Evolutionary conservation across 2,113 vertebrate species (phyloP).

Genomic region (Nycticorax nycticorax): DNA sequence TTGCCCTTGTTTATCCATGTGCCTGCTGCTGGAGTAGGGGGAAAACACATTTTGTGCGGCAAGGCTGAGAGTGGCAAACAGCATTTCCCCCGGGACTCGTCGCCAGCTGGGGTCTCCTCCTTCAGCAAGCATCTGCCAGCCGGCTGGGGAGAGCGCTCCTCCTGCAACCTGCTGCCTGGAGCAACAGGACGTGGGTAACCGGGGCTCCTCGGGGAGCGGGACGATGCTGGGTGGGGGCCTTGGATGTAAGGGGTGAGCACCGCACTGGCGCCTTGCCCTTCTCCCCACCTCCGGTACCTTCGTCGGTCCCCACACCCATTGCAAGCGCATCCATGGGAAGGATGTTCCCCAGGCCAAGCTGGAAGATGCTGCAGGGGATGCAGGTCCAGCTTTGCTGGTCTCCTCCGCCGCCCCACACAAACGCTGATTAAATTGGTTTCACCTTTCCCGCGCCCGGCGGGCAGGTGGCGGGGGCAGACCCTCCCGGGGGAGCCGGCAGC

Average conservation of each 20-base stretch:
- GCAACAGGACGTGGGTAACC: neutral
- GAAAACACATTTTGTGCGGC: neutral
- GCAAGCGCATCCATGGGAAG: neutral
- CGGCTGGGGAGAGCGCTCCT: neutral
- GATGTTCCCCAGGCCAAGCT: neutral
- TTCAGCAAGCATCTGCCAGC: conserved; percentile 15
- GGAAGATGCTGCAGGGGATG: neutral
- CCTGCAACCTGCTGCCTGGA: conserved; percentile 5
- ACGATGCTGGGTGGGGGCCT: neutral
- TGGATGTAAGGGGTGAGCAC: neutral
- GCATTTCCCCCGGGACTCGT: neutral
- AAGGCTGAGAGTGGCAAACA: conserved; percentile 10
- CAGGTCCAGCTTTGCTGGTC: conserved; percentile 4
- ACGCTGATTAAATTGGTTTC: conserved; percentile 18
- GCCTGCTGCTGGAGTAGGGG: neutral
- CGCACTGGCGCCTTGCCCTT: neutral
- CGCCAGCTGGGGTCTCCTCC: conserved; percentile 19
- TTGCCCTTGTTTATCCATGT: neutral
- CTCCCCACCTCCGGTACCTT: neutral
- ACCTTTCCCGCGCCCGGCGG: neutral
- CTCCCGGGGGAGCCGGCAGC: neutral
- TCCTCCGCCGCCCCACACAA: neutral
- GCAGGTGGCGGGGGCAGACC: neutral
- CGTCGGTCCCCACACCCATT: neutral
- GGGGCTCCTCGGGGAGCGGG: rapidly evolving